A percentile compares a stretch with the other conserved stretches of the same genome.
These are phyloP conservation scores for Haemorhous mexicanus DNA, from an alignment of 2,113 vertebrate genomes.

Conservation along the genomic window DNA sequence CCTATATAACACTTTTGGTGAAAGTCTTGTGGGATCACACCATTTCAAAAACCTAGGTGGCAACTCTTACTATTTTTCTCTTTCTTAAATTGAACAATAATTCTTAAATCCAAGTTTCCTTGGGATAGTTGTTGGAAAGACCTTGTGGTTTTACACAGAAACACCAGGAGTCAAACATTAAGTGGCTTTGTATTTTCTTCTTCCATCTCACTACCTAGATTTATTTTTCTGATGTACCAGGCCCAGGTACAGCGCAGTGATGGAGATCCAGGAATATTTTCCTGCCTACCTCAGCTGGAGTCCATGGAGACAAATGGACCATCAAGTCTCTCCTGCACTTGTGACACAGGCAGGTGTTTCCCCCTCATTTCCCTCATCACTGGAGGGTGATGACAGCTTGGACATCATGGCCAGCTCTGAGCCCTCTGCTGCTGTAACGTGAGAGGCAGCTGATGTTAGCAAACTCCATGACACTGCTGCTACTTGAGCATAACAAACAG, in stretches of 20 bases:
- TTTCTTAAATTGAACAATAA: background rate
- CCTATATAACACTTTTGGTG: background rate
- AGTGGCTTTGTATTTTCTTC: background rate
- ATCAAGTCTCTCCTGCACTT: background rate
- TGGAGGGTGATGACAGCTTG: constrained; percentile 1
- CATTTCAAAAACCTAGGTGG: background rate
- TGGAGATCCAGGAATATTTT: background rate
- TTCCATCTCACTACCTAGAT: background rate
- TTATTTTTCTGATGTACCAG: background rate
- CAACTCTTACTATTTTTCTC: background rate
- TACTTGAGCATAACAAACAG: background rate
- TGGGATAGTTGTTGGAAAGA: background rate
- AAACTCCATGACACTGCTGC: background rate
- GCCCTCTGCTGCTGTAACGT: background rate
- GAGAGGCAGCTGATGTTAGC: background rate
- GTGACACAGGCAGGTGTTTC: background rate
- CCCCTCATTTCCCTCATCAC: background rate
- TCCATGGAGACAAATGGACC: background rate
- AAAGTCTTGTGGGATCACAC: background rate
- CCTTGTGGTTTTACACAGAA: background rate
- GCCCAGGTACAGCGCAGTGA: background rate
- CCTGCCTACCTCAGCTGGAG: constrained; percentile 4
- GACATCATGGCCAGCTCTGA: background rate
- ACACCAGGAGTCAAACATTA: background rate
- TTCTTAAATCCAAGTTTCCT: background rate